Evolutionary conservation across 1,140 invertebrate genomes (phyloP).

Genomic region (Gonioctena quinquepunctata): DNA sequence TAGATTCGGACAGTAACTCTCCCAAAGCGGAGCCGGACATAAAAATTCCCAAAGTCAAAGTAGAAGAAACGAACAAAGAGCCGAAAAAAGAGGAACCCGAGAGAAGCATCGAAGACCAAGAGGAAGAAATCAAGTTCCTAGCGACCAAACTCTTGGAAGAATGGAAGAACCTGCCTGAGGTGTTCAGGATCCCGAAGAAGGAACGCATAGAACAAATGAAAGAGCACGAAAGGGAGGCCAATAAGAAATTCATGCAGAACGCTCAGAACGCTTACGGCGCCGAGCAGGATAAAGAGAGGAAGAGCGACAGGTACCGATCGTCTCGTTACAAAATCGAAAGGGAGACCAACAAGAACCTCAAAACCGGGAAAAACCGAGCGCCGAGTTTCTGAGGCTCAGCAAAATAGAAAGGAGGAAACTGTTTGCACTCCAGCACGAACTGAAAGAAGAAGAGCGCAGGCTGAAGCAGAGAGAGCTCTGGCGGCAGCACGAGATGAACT

Average conservation of each 20-base stretch:
- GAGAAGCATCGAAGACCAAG: slow-evolving; percentile 38
- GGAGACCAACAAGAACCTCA: slow-evolving; percentile 31
- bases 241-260: slow-evolving; percentile 57
- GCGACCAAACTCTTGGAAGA: slow-evolving; percentile 70
- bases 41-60: slow-evolving; percentile 16
- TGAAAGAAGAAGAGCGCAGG: slow-evolving; percentile 67
- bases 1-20: slow-evolving; percentile 54
- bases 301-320: slow-evolving; percentile 42
- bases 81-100: slow-evolving; percentile 19
- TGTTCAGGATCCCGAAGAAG: slow-evolving; percentile 94
- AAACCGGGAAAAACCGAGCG: slow-evolving; percentile 53
- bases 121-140: slow-evolving; percentile 55
- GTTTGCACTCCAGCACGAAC: slow-evolving; percentile 77
- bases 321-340: slow-evolving; percentile 30
- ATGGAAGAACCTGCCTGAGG: slow-evolving; percentile 83
- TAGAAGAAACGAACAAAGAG: slow-evolving; percentile 18
- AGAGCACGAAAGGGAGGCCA: slow-evolving; percentile 87
- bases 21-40: slow-evolving; percentile 41
- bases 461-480: slow-evolving; percentile 66
- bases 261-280: slow-evolving; percentile 26
- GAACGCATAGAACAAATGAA: slow-evolving; percentile 91
- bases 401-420: slow-evolving; percentile 75
- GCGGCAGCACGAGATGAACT: slow-evolving; percentile 67
- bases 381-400: slow-evolving; percentile 55
- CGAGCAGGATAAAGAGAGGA: slow-evolving; percentile 47